Percentiles rank a stretch among this genome's conserved stretches.
These are phyloP conservation scores for Apamea anceps DNA, from an alignment of 2,888 invertebrate genomes.

Conservation along the genomic window DNA sequence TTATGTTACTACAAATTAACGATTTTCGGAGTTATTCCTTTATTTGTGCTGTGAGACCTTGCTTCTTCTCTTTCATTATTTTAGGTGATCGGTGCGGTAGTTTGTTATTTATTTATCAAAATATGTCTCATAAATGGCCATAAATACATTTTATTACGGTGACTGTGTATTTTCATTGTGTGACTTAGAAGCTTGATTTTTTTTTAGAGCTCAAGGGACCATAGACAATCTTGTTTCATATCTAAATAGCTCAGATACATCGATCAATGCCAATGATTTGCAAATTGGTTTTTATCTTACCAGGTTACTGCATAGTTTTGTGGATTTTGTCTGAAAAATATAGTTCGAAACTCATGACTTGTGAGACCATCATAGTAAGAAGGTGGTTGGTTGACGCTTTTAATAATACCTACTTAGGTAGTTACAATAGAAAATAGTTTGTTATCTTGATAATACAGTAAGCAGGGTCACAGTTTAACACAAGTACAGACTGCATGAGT, in stretches of 20 bases:
- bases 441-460: not conserved
- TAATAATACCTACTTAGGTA: not conserved
- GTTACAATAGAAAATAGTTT: not conserved
- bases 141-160: not conserved
- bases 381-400: not conserved
- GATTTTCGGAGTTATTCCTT: not conserved
- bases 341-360: not conserved
- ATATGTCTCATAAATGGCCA: not conserved
- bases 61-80: not conserved
- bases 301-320: not conserved
- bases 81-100: not conserved
- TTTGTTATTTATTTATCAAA: not conserved
- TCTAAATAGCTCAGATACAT: not conserved
- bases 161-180: no score
- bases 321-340: not conserved
- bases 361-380: not conserved
- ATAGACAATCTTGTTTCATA: not conserved
- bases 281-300: not conserved
- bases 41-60: not conserved
- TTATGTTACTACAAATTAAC: not conserved
- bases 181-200: not conserved
- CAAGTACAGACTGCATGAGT: not conserved
- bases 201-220: not conserved
- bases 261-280: not conserved
- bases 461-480: not conserved